Conservation (phyloP, 2,113 vertebrate genomes). For the Suncus etruscus region DNA sequence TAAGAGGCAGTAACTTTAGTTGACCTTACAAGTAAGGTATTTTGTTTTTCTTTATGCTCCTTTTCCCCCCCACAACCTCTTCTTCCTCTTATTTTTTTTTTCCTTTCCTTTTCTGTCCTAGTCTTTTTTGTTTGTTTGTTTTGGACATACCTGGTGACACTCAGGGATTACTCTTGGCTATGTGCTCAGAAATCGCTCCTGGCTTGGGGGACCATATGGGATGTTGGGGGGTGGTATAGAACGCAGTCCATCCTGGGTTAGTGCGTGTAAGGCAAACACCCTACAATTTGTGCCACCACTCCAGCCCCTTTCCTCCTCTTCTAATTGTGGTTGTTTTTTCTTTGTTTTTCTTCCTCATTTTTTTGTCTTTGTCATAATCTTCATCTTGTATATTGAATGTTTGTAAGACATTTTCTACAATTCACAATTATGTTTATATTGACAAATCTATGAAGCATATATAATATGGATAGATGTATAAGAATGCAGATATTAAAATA, state of each 20-base stretch:
- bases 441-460: background rate
- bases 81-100: too few species aligned
- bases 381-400: background rate
- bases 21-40: background rate
- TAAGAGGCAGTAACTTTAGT: background rate
- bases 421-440: conserved; percentile 19
- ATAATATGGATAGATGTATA: background rate
- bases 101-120: background rate
- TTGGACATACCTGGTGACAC: too few species aligned
- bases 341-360: background rate
- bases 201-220: too few species aligned
- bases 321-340: too few species aligned
- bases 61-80: background rate
- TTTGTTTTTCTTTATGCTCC: background rate
- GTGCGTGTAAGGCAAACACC: too few species aligned
- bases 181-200: too few species aligned
- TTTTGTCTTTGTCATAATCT: background rate
- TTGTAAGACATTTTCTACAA: background rate
- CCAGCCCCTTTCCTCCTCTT: background rate
- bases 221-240: too few species aligned
- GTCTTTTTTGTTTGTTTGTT: background rate
- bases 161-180: too few species aligned
- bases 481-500: conserved; percentile 19
- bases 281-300: too few species aligned
- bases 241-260: too few species aligned